Evolutionary conservation across 2,888 invertebrate genomes (phyloP).

Genomic region (Junonia oenone): DNA sequence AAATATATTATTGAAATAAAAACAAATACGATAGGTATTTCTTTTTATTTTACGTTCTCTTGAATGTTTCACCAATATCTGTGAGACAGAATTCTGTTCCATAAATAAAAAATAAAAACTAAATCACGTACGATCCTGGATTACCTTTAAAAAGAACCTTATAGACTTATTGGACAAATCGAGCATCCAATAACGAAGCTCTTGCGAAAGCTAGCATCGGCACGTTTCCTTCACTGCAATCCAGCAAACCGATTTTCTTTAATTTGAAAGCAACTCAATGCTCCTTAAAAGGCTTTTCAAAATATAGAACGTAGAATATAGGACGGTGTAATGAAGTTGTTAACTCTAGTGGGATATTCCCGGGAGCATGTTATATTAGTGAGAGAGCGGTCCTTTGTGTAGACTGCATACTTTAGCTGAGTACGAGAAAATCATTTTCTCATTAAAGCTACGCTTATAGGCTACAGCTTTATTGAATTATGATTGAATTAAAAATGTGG

Average conservation of each 20-base stretch:
- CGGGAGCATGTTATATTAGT: constrained; percentile 9
- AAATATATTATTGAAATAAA: no score
- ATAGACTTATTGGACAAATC: background rate
- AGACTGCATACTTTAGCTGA: constrained; percentile 4
- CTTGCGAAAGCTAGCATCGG: background rate
- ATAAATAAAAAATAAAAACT: background rate
- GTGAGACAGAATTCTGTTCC: no score
- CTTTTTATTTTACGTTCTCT: background rate
- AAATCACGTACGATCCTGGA: background rate
- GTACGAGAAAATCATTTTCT: constrained; percentile 18
- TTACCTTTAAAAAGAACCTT: background rate
- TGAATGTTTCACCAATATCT: no score
- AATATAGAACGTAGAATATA: background rate
- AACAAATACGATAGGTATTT: no score
- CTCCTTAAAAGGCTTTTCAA: background rate
- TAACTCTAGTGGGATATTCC: background rate
- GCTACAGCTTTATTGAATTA: constrained; percentile 4
- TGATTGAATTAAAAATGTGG: background rate
- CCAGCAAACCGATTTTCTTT: background rate
- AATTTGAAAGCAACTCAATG: background rate
- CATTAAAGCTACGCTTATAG: constrained; percentile 13
- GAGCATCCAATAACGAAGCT: background rate
- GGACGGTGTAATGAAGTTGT: background rate
- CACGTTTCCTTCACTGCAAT: background rate
- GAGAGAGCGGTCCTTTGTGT: constrained; percentile 7